A percentile compares a stretch with the other conserved stretches of the same genome.
Evolutionary conservation across 2,797 vertebrate species (phyloP).

Genomic region (Leptodactylus fallax): DNA sequence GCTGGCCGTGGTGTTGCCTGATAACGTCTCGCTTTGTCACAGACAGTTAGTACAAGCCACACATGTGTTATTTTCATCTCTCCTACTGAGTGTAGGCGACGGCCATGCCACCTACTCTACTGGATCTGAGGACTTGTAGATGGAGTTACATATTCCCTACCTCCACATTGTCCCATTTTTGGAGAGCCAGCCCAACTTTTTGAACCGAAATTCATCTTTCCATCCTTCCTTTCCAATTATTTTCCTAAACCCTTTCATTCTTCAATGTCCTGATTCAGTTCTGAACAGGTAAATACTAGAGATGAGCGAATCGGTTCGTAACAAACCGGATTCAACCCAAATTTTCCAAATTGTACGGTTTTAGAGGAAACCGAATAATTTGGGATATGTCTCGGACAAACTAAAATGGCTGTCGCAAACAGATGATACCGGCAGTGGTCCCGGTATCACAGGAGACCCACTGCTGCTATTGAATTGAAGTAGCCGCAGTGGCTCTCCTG

Average conservation of each 20-base stretch:
- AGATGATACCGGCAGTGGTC: too few relatives aligned
- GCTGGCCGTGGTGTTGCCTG: constrained; percentile 67
- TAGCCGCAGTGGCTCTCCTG: too few relatives aligned
- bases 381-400: too few relatives aligned
- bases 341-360: too few relatives aligned
- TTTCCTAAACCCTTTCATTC: neutral
- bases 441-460: too few relatives aligned
- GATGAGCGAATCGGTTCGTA: too few relatives aligned
- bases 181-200: neutral
- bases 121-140: neutral
- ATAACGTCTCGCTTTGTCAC: constrained; percentile 71
- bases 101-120: neutral
- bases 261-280: neutral
- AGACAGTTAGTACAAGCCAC: constrained; percentile 62
- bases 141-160: neutral
- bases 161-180: neutral
- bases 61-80: constrained; percentile 44
- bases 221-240: neutral
- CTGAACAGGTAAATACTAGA: neutral
- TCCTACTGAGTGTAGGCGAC: constrained; percentile 9
- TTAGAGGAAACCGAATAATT: too few relatives aligned
- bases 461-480: too few relatives aligned
- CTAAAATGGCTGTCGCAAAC: too few relatives aligned
- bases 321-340: too few relatives aligned
- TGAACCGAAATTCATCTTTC: neutral